A percentile compares a stretch with the other conserved stretches of the same genome.
These are phyloP conservation scores for Empis stercorea DNA, from an alignment of 2,888 invertebrate species.

Conservation along the genomic window DNA sequence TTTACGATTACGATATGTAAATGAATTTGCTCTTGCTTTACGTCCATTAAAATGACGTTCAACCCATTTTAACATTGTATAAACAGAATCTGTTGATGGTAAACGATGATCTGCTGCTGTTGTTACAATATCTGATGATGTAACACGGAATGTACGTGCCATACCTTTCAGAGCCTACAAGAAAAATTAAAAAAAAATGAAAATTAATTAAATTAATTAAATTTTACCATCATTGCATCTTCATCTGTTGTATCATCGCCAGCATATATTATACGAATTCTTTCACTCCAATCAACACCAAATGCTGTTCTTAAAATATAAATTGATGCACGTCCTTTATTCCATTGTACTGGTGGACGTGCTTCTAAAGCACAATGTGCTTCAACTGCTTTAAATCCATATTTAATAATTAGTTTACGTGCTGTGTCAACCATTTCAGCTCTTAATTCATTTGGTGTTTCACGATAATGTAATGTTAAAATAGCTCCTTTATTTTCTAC, in stretches of 20 bases:
- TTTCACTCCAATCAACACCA: constrained; percentile 82
- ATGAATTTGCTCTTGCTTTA: constrained; percentile 59
- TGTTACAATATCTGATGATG: constrained; percentile 70
- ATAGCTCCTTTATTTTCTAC: constrained; percentile 83
- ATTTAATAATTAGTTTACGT: constrained; percentile 53
- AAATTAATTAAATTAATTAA: constrained; percentile 1
- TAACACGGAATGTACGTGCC: constrained; percentile 84
- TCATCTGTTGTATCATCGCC: constrained; percentile 84
- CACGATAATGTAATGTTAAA: constrained; percentile 76
- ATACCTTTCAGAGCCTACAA: constrained; percentile 78
- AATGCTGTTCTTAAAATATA: constrained; percentile 82
- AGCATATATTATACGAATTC: constrained; percentile 78
- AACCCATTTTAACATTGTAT: constrained; percentile 83
- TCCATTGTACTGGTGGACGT: constrained; percentile 82
- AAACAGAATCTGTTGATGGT: constrained; percentile 78
- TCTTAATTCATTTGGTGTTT: constrained; percentile 59
- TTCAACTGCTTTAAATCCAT: constrained; percentile 65
- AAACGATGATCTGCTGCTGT: constrained; percentile 78
- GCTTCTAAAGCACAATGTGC: constrained; percentile 85
- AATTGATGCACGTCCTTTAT: constrained; percentile 78
- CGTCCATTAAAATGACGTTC: constrained; percentile 70
- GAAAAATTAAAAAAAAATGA: constrained; percentile 4
- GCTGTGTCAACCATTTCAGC: constrained; percentile 59
- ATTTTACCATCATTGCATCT: constrained; percentile 71
- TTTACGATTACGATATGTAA: constrained; percentile 49